Conservation (phyloP, 2,797 vertebrate genomes). For the Spea hammondii region DNA sequence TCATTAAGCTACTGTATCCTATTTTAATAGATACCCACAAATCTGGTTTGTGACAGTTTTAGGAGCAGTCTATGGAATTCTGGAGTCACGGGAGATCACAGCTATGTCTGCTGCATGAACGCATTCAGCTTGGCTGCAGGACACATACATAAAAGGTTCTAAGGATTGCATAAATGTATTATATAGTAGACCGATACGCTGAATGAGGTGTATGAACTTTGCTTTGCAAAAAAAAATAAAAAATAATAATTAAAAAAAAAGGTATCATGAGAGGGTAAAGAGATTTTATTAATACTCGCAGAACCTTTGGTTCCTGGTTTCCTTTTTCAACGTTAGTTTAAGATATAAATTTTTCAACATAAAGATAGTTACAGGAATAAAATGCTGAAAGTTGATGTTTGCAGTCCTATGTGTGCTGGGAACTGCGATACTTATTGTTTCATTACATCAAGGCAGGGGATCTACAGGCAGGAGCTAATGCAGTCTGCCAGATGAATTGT, state of each 20-base stretch:
- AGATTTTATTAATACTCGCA: too few relatives aligned
- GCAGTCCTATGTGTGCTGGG: too few relatives aligned
- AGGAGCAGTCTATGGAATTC: conserved; percentile 6
- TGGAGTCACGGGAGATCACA: not conserved
- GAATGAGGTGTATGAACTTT: conserved; percentile 1
- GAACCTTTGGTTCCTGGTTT: too few relatives aligned
- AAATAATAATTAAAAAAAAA: not conserved
- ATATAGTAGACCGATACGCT: conserved; percentile 19
- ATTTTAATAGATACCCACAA: conserved; percentile 20
- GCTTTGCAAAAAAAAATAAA: not conserved
- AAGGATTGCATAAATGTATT: conserved; percentile 16
- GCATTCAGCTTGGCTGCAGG: too few relatives aligned
- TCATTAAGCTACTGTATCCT: not conserved
- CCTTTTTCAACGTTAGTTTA: too few relatives aligned
- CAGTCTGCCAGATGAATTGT: too few relatives aligned
- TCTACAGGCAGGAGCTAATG: too few relatives aligned
- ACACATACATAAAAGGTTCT: not conserved
- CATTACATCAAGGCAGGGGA: too few relatives aligned
- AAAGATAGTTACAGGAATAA: too few relatives aligned
- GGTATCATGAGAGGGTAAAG: conserved; percentile 2
- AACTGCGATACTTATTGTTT: too few relatives aligned
- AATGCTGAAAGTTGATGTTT: too few relatives aligned
- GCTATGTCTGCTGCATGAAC: not conserved
- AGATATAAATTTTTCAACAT: too few relatives aligned
- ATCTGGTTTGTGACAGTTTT: conserved; percentile 8